These are phyloP conservation scores for Idaea dimidiata DNA, from an alignment of 2,888 invertebrate species.

Conservation along the genomic window DNA sequence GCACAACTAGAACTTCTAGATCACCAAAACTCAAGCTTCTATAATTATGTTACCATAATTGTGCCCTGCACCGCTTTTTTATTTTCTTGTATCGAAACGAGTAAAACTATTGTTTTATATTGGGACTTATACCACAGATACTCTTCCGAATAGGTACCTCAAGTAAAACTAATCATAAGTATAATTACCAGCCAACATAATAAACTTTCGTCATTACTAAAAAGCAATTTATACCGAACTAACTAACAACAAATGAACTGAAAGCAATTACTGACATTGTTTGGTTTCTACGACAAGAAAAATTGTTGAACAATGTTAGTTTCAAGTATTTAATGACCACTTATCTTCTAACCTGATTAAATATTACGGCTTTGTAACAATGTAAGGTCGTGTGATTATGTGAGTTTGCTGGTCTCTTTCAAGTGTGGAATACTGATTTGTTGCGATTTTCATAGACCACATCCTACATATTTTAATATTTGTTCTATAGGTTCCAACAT, in stretches of 20 bases:
- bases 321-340: neutral
- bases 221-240: neutral
- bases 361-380: neutral
- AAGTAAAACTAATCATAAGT: neutral
- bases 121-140: neutral
- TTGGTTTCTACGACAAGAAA: neutral
- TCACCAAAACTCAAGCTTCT: no score
- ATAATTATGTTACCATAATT: no score
- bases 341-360: neutral
- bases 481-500: no score
- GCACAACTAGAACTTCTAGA: no score
- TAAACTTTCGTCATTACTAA: neutral
- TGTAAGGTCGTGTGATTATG: neutral
- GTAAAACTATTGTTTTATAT: neutral
- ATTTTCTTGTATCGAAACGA: no score
- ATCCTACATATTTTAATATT: no score
- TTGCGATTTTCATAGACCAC: no score
- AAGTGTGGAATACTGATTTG: no score
- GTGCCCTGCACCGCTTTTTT: no score
- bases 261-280: neutral
- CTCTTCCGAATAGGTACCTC: neutral
- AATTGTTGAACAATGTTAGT: neutral
- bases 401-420: no score
- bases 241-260: neutral
- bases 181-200: neutral